Evolutionary conservation across 2,113 vertebrate species (phyloP).

Genomic region (Sciurus niger): DNA sequence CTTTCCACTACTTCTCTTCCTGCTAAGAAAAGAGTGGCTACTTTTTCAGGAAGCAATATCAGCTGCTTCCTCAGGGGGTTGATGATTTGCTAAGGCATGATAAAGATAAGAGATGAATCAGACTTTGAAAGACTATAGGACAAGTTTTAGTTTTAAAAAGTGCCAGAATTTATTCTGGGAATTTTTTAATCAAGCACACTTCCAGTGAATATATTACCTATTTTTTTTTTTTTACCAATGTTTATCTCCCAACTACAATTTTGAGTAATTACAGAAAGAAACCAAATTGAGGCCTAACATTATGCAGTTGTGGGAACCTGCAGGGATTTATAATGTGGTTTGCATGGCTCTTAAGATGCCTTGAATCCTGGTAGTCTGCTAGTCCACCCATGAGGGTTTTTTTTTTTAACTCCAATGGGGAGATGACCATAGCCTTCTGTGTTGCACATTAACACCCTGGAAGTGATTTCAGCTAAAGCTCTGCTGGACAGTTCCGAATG

Average conservation of each 20-base stretch:
- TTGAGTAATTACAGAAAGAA: constrained; percentile 13
- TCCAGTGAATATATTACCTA: background rate
- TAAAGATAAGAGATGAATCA: background rate
- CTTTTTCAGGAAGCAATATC: constrained; percentile 22
- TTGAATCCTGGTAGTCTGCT: background rate
- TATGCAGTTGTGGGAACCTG: background rate
- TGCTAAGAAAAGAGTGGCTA: background rate
- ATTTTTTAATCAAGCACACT: background rate
- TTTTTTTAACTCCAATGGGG: background rate
- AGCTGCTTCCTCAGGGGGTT: constrained; percentile 3
- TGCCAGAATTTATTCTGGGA: background rate
- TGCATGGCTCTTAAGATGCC: background rate
- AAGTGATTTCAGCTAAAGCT: background rate
- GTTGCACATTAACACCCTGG: background rate
- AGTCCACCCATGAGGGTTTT: background rate
- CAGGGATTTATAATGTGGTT: background rate
- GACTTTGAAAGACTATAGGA: background rate
- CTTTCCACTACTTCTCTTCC: background rate
- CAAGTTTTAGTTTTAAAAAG: background rate
- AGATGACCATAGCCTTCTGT: background rate
- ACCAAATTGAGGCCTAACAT: background rate
- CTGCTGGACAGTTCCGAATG: constrained; percentile 24
- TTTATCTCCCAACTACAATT: constrained; percentile 17
- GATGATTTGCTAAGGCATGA: constrained; percentile 15
- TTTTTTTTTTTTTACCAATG: background rate